Conservation (phyloP, 2,113 vertebrate species). For the rabbit (Oryctolagus cuniculus) region mOryCun1.1 NC_091434.1:154519001-154519500, state of each 20-base stretch:
- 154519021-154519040: neutral
- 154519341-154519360: neutral
- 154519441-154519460: neutral
- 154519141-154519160: neutral
- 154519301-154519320: neutral
- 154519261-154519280: neutral
- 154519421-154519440: neutral
- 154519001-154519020: neutral
- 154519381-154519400: neutral
- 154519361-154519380: neutral
- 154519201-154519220: neutral
- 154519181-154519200: neutral
- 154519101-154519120: neutral
- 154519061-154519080: neutral
- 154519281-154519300: neutral
- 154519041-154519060: neutral
- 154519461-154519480: neutral
- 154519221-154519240: conserved; percentile 6
- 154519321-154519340: neutral
- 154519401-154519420: neutral
- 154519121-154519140: neutral
- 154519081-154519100: neutral
- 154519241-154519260: neutral
- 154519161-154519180: neutral
- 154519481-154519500: neutral